Base-by-base conservation (phyloP, 2,113 vertebrate genomes). In the Pardalotus punctatus region DNA sequence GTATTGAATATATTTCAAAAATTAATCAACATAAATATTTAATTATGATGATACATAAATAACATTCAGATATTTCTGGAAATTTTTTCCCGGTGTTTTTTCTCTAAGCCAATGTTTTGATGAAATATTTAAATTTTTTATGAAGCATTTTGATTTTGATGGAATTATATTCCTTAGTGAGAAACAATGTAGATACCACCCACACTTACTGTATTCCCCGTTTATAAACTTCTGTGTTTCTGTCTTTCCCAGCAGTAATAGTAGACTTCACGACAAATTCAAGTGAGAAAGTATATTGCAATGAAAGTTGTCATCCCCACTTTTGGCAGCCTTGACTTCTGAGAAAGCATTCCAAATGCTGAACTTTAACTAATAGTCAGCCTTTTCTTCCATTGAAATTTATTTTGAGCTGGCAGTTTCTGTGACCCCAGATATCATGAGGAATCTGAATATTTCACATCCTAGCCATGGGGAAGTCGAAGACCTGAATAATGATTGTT, bases 401-500 rank as follows among this genome's bases (percentile, higher is more conserved):
- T 85, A 48, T 62, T 92, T 92, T 77, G 23, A 93, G n/a, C 45
- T 86, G 50, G 20, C 42, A 88, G 80, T 35, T 92, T 54, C 58
- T 57, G 24, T 66, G 67, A 60, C 58, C 7, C 33, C 0, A 0
- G 38, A 50, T 88, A 92, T 76, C 35, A 54, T 1, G 19, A 81
- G 16, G 42, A 91, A 81, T 66, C 28, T 20, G 67, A 81, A 33
- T 80, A 88, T 57, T 93, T 92, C 85, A 42, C 54, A 54, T 81
- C 88, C 58, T 77, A 94, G 42, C 54, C 43, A 73, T 54, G 50
- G 83, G 58, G 43, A 93, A 92, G 31, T 45, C 4, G 0, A 89
- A 93, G 61, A 48, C 35, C 62, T 90, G 71, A 88, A 90, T 77
- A 92, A 92, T 57, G 48, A 92, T 73, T 90, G 84, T 33, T 95